Evolutionary conservation across 2,888 invertebrate genomes (phyloP).

Genomic region (Hylaea fasciaria): DNA sequence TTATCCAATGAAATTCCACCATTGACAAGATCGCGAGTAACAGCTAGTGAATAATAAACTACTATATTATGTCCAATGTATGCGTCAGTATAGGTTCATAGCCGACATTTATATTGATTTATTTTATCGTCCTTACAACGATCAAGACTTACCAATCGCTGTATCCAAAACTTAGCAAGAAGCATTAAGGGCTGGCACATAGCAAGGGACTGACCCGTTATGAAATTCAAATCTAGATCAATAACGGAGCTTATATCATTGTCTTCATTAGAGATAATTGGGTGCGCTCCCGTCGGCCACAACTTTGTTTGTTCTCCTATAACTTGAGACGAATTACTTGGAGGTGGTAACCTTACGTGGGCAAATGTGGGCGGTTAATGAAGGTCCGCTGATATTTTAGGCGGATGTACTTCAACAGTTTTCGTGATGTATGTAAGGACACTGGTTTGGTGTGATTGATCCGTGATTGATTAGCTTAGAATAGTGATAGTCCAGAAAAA

Average conservation of each 20-base stretch:
- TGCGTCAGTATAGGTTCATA: no score
- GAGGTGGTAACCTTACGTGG: constrained; percentile 53
- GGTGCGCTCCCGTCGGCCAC: constrained; percentile 80
- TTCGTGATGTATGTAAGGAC: constrained; percentile 27
- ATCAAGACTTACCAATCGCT: constrained; percentile 54
- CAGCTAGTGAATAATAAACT: no score
- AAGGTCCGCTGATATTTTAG: constrained; percentile 38
- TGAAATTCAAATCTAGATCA: constrained; percentile 86
- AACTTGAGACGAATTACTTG: constrained; percentile 84
- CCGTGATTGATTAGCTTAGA: not conserved
- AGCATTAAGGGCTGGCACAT: constrained; percentile 83
- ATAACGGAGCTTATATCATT: constrained; percentile 85
- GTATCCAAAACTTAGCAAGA: constrained; percentile 76
- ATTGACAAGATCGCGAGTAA: no score
- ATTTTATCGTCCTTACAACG: constrained; percentile 51
- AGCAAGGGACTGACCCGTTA: constrained; percentile 83
- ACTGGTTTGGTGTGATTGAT: constrained; percentile 21
- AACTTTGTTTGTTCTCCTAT: constrained; percentile 82
- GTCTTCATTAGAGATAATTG: constrained; percentile 86
- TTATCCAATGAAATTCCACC: no score
- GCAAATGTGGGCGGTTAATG: constrained; percentile 43
- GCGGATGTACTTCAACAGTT: constrained; percentile 38
- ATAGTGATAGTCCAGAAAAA: not conserved
- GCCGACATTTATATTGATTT: not conserved
- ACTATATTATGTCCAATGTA: no score